A percentile compares a stretch with the other conserved stretches of the same genome.
Conservation (phyloP, 2,113 vertebrate species). For the Bubo scandiacus region DNA sequence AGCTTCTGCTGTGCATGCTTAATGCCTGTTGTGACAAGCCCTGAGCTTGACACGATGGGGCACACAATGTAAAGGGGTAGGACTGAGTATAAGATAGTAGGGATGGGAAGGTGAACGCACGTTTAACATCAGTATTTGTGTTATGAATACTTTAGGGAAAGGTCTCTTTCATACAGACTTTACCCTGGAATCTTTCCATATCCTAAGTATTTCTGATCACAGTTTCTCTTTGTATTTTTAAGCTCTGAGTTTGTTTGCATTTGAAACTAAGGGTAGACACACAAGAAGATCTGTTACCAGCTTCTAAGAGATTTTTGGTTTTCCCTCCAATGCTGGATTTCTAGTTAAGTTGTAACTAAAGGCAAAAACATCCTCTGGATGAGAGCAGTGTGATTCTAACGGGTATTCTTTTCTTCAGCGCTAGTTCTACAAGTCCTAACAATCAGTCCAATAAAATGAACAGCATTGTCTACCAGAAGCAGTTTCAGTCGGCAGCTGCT, state of each 20-base stretch:
- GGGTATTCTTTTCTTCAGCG: slow-evolving; percentile 74
- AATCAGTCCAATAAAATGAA: slow-evolving; percentile 98
- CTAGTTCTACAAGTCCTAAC: slow-evolving; percentile 95
- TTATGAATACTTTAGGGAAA: background rate
- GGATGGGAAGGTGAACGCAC: background rate
- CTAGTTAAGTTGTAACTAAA: background rate
- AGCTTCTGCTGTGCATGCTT: background rate
- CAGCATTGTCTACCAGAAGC: slow-evolving; percentile 98
- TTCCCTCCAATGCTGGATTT: background rate
- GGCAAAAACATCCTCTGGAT: background rate
- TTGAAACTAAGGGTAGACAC: background rate
- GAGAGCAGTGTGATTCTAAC: slow-evolving; percentile 8
- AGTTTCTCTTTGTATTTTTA: background rate
- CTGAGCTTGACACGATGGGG: background rate
- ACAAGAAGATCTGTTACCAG: background rate
- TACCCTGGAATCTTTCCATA: background rate
- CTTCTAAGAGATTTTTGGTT: background rate
- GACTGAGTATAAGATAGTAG: background rate
- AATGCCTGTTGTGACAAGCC: background rate
- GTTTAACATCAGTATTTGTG: background rate
- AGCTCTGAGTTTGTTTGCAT: background rate
- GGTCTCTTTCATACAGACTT: background rate
- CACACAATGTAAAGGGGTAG: background rate
- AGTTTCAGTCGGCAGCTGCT: slow-evolving; percentile 87
- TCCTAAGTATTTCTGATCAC: background rate